Evolutionary conservation across 2,888 invertebrate genomes (phyloP).

Genomic region (Dicycla oo): DNA sequence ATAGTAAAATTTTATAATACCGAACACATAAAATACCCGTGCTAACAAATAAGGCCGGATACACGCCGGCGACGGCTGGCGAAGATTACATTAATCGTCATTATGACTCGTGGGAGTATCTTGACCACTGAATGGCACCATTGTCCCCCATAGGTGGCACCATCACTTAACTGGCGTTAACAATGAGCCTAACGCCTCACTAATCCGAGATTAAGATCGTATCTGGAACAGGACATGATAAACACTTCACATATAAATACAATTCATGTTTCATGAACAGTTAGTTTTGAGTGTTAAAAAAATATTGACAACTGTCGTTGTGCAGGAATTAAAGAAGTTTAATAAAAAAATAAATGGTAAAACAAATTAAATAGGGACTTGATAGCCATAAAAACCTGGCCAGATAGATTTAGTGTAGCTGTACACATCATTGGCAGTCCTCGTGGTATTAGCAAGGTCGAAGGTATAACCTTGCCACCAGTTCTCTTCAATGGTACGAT

Average conservation of each 20-base stretch:
- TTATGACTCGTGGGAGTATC: conserved; percentile 81
- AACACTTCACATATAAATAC: conserved; percentile 86
- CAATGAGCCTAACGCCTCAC: conserved; percentile 81
- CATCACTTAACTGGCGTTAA: conserved; percentile 77
- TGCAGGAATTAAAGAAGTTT: conserved; percentile 45
- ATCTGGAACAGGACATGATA: conserved; percentile 81
- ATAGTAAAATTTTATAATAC: neutral
- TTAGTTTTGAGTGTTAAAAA: conserved; percentile 80
- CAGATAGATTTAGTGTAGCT: too few relatives aligned
- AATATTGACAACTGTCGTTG: conserved; percentile 70
- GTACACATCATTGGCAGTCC: too few relatives aligned
- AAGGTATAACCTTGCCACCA: too few relatives aligned
- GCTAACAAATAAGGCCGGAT: conserved; percentile 72
- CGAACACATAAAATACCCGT: conserved; percentile 2
- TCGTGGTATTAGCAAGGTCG: too few relatives aligned
- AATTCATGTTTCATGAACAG: conserved; percentile 79
- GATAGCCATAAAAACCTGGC: too few relatives aligned
- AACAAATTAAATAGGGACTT: too few relatives aligned
- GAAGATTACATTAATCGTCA: conserved; percentile 70
- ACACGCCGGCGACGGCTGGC: conserved; percentile 65
- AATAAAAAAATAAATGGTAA: too few relatives aligned
- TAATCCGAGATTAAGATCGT: conserved; percentile 88
- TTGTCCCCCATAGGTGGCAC: conserved; percentile 84
- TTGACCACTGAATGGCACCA: conserved; percentile 72
- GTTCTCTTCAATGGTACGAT: too few relatives aligned